phyloP scores from a whole-genome alignment of 2,888 invertebrate species.

The Ethmia dodecea region DNA sequence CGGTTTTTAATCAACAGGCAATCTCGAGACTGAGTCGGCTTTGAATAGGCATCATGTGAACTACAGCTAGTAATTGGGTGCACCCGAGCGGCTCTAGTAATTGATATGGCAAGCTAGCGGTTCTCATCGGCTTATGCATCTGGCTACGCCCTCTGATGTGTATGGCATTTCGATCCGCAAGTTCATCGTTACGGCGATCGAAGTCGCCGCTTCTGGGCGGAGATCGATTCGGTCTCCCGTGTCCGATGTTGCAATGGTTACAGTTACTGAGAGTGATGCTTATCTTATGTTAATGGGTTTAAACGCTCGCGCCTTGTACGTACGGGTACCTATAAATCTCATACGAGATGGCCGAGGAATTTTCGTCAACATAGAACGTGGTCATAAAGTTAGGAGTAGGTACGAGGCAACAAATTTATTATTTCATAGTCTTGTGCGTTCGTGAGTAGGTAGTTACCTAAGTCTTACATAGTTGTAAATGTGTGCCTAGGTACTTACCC shows the following conservation, averaged over 20 bases:
- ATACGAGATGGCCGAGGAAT: constrained; percentile 5
- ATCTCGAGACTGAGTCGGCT: constrained; percentile 36
- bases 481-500: no score
- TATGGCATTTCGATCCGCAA: constrained; percentile 35
- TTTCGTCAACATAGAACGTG: no score
- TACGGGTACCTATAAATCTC: constrained; percentile 5
- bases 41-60: constrained; percentile 68
- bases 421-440: no score
- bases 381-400: no score
- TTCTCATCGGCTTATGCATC: constrained; percentile 50
- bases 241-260: constrained; percentile 55
- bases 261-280: constrained; percentile 52
- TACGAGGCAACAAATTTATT: no score
- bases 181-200: constrained; percentile 37
- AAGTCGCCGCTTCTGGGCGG: constrained; percentile 35
- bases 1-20: constrained; percentile 20
- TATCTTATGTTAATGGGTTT: constrained; percentile 54
- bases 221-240: constrained; percentile 30
- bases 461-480: no score
- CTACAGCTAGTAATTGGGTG: constrained; percentile 68
- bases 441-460: no score
- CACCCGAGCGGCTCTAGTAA: constrained; percentile 66
- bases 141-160: constrained; percentile 46
- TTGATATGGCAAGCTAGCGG: constrained; percentile 71
- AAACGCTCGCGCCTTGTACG: constrained; percentile 34